Base-by-base conservation (phyloP, 2,113 vertebrate genomes). In the Bostrychus sinensis region DNA sequence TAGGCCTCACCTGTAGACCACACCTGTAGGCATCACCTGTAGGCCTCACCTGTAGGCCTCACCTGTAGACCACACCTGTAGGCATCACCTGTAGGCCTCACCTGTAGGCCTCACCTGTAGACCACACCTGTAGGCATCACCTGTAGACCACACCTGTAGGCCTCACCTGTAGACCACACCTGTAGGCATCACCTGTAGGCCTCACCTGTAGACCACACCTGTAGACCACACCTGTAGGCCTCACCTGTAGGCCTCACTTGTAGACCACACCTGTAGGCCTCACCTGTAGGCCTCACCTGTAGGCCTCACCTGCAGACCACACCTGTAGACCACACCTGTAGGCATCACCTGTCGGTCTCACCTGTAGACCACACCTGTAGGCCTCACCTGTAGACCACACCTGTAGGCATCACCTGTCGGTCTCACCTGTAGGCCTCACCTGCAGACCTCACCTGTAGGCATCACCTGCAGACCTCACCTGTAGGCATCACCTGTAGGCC, bases 241-340 rank as follows among this genome's bases (percentile, higher is more conserved):
- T 43, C 2, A 5, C 9, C 0, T 43, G 17, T 41, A n/a, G 96
- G 3, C 97, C 97, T 7, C 96, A 99, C 82, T 94, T 99, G 2
- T 96, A 96, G 97, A n/a, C 17, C 37, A 16, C 37, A 39, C 37
- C 37, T 39, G n/a, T n/a, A n/a, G n/a, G n/a, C n/a, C n/a, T n/a
- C n/a, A n/a, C n/a, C n/a, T n/a, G n/a, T n/a, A n/a, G 32, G 32
- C 32, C 13, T 43, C 2, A 5, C 9, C 0, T 43, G 17, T 41
- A n/a, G 96, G 3, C 97, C 97, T 7, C 96, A 99, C 82, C 94
- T 99, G 2, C 96, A 96, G 97, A n/a, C 17, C 37, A 16, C 37
- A 39, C 37, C 37, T 39, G n/a, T n/a, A n/a, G n/a, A n/a, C n/a
- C n/a, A n/a, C n/a, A n/a, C n/a, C n/a, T n/a, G n/a, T n/a, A n/a